These are phyloP conservation scores for Frieseomelitta varia DNA, from an alignment of 1,140 invertebrate species.

Conservation along the genomic window DNA sequence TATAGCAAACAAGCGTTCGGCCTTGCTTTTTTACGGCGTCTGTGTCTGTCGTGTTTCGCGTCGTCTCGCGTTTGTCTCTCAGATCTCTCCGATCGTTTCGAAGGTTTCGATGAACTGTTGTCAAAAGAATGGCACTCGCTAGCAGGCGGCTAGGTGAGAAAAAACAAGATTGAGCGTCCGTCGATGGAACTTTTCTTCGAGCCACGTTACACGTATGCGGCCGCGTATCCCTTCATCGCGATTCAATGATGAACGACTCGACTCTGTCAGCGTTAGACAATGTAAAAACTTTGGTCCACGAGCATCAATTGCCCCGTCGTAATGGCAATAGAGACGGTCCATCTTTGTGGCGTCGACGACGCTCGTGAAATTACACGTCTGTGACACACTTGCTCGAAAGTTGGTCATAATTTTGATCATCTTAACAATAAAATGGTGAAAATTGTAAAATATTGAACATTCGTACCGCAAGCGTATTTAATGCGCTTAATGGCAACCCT, in stretches of 20 bases:
- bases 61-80: neutral
- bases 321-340: constrained; percentile 8
- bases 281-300: constrained; percentile 28
- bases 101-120: constrained; percentile 8
- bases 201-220: constrained; percentile 37
- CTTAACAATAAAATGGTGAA: neutral
- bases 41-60: neutral
- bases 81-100: neutral
- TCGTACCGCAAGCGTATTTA: neutral
- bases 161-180: constrained; percentile 56
- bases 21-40: neutral
- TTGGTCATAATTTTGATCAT: neutral
- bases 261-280: constrained; percentile 37
- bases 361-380: neutral
- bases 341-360: neutral
- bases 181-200: constrained; percentile 56
- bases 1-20: too few species aligned
- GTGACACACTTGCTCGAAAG: neutral
- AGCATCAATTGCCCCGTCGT: constrained; percentile 29
- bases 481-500: neutral
- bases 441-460: neutral
- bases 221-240: constrained; percentile 24
- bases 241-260: constrained; percentile 64
- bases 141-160: neutral
- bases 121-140: constrained; percentile 20